Evolutionary conservation across 2,113 vertebrate genomes (phyloP).

Genomic region (Ammodytes dubius): DNA sequence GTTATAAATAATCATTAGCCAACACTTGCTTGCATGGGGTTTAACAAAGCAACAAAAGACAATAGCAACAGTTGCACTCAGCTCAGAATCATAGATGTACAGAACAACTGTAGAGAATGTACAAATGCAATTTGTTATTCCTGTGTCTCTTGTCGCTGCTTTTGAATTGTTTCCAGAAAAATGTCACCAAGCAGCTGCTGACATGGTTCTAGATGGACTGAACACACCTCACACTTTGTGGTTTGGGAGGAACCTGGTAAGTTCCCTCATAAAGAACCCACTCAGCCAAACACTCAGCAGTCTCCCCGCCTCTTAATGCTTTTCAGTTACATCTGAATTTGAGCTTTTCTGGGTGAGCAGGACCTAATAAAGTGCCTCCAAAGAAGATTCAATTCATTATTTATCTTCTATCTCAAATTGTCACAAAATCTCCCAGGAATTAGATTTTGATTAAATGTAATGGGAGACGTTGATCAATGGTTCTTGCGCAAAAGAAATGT

Average conservation of each 20-base stretch:
- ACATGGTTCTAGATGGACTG: conserved; percentile 2
- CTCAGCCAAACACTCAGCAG: not conserved
- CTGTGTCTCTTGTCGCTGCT: not conserved
- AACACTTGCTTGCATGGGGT: not conserved
- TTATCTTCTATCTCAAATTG: not conserved
- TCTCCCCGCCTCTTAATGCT: not conserved
- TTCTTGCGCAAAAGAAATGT: conserved; percentile 26
- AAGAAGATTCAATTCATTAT: not conserved
- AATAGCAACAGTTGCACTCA: not conserved
- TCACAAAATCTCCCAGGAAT: not conserved
- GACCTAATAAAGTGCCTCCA: conserved; percentile 6
- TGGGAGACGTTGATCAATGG: conserved; percentile 5
- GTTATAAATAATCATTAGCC: conserved; percentile 19
- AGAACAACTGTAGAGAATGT: not conserved
- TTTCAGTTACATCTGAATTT: conserved; percentile 16
- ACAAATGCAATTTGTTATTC: not conserved
- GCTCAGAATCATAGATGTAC: not conserved
- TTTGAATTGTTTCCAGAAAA: conserved; percentile 8
- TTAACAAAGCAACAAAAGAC: conserved; percentile 26
- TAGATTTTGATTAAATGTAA: conserved; percentile 13
- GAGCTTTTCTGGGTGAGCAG: not conserved
- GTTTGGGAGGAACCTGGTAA: conserved; percentile 25
- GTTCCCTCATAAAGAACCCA: conserved; percentile 26
- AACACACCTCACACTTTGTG: conserved; percentile 33
- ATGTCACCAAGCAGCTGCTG: conserved; percentile 15